phyloP scores from a whole-genome alignment of 1,140 invertebrate species.

The Drosophila bocki region DNA sequence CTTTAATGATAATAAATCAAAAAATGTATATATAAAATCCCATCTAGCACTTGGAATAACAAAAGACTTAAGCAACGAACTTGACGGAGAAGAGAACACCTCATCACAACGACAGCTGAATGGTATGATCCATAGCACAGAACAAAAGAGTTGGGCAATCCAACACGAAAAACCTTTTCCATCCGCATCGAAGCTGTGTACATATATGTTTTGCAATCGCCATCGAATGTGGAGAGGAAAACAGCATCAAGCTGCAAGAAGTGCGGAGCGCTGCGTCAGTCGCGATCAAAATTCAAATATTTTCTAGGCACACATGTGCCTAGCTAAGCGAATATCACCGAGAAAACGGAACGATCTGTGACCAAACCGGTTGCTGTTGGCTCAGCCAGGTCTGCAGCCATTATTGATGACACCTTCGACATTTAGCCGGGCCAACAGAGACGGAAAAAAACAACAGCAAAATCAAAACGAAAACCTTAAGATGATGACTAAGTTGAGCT shows the following conservation, averaged over 20 bases:
- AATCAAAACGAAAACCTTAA: constrained; percentile 41
- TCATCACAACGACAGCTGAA: constrained; percentile 1
- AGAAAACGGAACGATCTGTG: constrained; percentile 41
- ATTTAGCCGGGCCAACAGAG: constrained; percentile 51
- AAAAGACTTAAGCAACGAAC: constrained; percentile 79
- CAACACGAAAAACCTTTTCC: constrained; percentile 33
- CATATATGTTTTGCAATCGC: constrained; percentile 55
- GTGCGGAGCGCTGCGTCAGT: constrained; percentile 8
- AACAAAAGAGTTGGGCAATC: constrained; percentile 56
- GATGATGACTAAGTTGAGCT: constrained; percentile 71
- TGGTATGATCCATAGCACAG: constrained; percentile 20
- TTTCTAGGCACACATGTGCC: constrained; percentile 29
- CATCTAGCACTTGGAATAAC: constrained; percentile 12
- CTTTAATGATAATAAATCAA: not conserved
- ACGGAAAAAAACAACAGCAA: constrained; percentile 24
- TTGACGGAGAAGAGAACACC: constrained; percentile 36
- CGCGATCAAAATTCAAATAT: constrained; percentile 73
- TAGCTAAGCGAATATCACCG: constrained; percentile 58
- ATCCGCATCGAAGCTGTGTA: constrained; percentile 31
- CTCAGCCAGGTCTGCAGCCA: constrained; percentile 15
- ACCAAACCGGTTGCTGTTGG: constrained; percentile 60
- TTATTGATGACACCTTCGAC: constrained; percentile 82
- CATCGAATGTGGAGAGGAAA: constrained; percentile 37
- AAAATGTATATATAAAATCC: not conserved
- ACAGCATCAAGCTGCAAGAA: constrained; percentile 38